phyloP scores from a whole-genome alignment of 2,888 invertebrate species.

The Hoplodrina blanda region DNA sequence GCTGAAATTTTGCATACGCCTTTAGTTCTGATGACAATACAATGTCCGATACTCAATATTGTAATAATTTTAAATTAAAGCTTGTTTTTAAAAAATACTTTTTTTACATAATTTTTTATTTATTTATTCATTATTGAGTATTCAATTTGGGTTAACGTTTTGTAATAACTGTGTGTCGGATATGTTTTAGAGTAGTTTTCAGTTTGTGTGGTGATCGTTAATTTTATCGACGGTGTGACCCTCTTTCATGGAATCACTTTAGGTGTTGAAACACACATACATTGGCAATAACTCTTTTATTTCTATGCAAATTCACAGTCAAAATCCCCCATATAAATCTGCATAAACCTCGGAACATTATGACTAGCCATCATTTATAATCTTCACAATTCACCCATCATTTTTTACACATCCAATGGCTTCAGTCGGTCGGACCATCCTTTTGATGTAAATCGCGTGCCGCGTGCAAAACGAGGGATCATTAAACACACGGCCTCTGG shows the following conservation, averaged over 20 bases:
- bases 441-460: constrained; percentile 55
- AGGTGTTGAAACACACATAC: neutral
- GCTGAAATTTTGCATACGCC: too few relatives aligned
- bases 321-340: constrained; percentile 17
- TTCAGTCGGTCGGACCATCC: constrained; percentile 27
- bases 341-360: constrained; percentile 17
- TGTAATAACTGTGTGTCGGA: too few relatives aligned
- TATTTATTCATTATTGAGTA: neutral
- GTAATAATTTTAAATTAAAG: too few relatives aligned
- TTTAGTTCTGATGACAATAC: too few relatives aligned
- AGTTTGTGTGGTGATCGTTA: neutral
- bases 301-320: constrained; percentile 3
- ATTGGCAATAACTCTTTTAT: neutral
- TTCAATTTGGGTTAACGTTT: neutral
- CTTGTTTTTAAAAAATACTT: too few relatives aligned
- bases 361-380: constrained; percentile 39
- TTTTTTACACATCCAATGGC: constrained; percentile 39
- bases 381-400: constrained; percentile 19
- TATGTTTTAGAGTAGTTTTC: too few relatives aligned
- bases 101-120: too few relatives aligned
- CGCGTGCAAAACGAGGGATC: constrained; percentile 47
- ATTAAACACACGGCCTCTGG: constrained; percentile 48
- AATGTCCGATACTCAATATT: too few relatives aligned
- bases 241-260: neutral
- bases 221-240: neutral